phyloP scores from a whole-genome alignment of 2,888 invertebrate species.

The Caenorhabditis becei region DNA sequence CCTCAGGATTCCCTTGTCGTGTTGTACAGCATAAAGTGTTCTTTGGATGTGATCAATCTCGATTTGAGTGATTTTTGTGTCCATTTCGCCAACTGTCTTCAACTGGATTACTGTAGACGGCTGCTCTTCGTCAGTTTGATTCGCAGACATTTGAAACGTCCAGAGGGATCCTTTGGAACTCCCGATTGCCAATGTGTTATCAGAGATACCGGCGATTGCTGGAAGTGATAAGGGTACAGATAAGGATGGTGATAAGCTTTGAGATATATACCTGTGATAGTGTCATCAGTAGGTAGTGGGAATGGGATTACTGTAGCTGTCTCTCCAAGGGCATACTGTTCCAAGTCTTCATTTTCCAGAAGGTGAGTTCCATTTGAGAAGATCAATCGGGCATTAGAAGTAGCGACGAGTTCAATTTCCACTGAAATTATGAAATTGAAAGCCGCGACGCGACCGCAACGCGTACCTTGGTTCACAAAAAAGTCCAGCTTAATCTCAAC shows the following conservation, averaged over 20 bases:
- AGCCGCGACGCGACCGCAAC: no score
- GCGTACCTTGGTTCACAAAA: slow-evolving; percentile 53
- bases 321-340: slow-evolving; percentile 74
- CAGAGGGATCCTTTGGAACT: slow-evolving; percentile 56
- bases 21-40: slow-evolving; percentile 65
- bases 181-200: slow-evolving; percentile 51
- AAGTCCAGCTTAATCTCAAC: slow-evolving; percentile 47
- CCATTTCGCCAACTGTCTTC: slow-evolving; percentile 54
- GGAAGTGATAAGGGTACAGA: background rate
- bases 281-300: slow-evolving; percentile 65
- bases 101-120: slow-evolving; percentile 54
- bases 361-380: slow-evolving; percentile 76
- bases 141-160: slow-evolving; percentile 55
- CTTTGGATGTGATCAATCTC: slow-evolving; percentile 64
- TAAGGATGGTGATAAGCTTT: no score
- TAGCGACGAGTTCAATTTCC: slow-evolving; percentile 48
- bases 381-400: slow-evolving; percentile 60
- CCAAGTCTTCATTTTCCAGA: slow-evolving; percentile 64
- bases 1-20: slow-evolving; percentile 67
- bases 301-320: slow-evolving; percentile 72
- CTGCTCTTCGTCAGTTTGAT: slow-evolving; percentile 51
- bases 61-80: slow-evolving; percentile 59
- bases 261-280: slow-evolving; percentile 75
- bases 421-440: slow-evolving; percentile 47
- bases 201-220: slow-evolving; percentile 57